phyloP scores from a whole-genome alignment of 2,888 invertebrate species.

The Clanis bilineata region DNA sequence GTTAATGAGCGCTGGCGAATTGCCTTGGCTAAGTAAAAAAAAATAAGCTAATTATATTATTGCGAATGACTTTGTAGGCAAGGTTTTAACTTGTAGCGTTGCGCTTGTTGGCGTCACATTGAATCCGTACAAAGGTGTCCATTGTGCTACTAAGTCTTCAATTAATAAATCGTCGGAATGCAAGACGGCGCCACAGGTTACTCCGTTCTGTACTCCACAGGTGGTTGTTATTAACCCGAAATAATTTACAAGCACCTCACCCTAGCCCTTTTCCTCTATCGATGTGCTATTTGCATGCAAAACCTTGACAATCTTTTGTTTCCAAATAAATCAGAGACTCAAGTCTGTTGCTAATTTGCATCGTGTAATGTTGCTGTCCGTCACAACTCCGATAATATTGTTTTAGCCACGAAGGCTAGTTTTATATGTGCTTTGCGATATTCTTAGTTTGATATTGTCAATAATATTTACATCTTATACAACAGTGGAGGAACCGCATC shows the following conservation, averaged over 20 bases:
- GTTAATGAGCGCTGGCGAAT: too few relatives aligned
- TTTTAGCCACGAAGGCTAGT: not conserved
- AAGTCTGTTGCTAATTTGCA: not conserved
- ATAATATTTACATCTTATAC: not conserved
- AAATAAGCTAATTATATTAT: too few relatives aligned
- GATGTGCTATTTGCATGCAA: constrained; percentile 20
- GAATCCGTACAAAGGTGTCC: constrained; percentile 4
- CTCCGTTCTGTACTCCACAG: constrained; percentile 52
- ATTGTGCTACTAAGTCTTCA: constrained; percentile 4
- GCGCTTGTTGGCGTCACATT: constrained; percentile 13
- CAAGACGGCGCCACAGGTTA: constrained; percentile 52
- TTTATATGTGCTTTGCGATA: not conserved
- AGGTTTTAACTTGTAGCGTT: not conserved
- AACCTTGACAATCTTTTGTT: not conserved
- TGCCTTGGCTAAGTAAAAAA: too few relatives aligned
- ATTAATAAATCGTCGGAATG: constrained; percentile 27
- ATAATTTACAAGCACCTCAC: constrained; percentile 33
- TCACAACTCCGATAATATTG: not conserved
- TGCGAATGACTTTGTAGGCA: not conserved
- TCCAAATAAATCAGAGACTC: not conserved
- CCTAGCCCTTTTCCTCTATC: constrained; percentile 16
- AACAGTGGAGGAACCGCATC: not conserved
- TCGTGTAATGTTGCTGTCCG: not conserved
- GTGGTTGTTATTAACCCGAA: constrained; percentile 62
- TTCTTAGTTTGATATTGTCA: not conserved